A percentile compares a stretch with the other conserved stretches of the same genome.
Conservation (phyloP, 2,888 invertebrate genomes). For the Omphaloscelis lunosa region DNA sequence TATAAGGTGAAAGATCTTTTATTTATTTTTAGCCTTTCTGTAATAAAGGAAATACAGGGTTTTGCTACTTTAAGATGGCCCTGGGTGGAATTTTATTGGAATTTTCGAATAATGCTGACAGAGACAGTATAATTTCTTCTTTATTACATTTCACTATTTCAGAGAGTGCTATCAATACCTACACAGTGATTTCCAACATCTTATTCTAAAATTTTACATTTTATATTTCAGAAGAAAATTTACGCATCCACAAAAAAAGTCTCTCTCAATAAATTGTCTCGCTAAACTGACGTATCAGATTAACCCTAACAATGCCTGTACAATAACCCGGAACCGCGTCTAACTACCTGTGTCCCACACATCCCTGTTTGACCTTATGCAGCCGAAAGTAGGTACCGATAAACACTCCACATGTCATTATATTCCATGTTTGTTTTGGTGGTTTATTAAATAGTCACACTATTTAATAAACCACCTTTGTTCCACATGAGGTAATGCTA, state of each 20-base stretch:
- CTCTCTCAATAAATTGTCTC: constrained; percentile 18
- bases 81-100: constrained; percentile 5
- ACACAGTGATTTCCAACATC: background rate
- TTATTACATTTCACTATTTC: background rate
- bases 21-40: constrained; percentile 24
- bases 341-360: constrained; percentile 47
- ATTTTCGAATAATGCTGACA: background rate
- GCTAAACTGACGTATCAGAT: constrained; percentile 54
- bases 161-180: background rate
- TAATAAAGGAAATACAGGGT: background rate
- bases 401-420: constrained; percentile 43
- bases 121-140: background rate
- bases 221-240: background rate
- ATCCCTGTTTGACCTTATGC: constrained; percentile 50
- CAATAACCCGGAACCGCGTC: constrained; percentile 61
- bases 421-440: background rate
- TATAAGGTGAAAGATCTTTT: constrained; percentile 10
- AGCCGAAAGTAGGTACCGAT: constrained; percentile 42
- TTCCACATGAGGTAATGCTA: background rate
- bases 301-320: constrained; percentile 54
- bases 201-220: background rate
- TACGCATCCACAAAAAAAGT: background rate
- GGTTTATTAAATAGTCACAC: too few relatives aligned
- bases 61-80: background rate
- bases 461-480: background rate